Percentiles rank a stretch among this genome's conserved stretches.
phyloP scores from a whole-genome alignment of 53 echinoderm and acorn worm species.

The Hippasteria phrygiana region DNA sequence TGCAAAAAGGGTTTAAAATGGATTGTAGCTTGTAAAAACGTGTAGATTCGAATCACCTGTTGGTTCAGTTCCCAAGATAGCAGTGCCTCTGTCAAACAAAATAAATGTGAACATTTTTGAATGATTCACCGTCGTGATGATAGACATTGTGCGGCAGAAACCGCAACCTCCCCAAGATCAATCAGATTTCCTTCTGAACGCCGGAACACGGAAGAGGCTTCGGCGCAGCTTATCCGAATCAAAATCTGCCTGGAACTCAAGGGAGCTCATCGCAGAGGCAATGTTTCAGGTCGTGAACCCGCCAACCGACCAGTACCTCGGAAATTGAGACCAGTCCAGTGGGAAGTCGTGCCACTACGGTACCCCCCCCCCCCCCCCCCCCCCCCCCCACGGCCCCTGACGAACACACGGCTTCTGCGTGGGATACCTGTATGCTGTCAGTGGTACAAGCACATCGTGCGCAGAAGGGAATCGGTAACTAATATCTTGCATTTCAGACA shows the following conservation, averaged over 20 bases:
- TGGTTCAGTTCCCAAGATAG: neutral
- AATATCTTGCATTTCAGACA: too few species aligned
- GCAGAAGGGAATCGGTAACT: too few species aligned
- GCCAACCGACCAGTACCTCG: neutral
- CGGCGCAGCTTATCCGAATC: constrained; percentile 7
- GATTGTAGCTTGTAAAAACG: too few species aligned
- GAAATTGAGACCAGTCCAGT: constrained; percentile 30
- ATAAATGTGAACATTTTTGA: constrained; percentile 12
- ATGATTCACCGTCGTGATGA: constrained; percentile 33
- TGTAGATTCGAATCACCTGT: neutral
- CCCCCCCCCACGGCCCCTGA: neutral
- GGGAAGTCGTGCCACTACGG: constrained; percentile 1
- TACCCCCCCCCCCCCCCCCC: neutral
- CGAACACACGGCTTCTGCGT: neutral
- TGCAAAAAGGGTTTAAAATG: too few species aligned
- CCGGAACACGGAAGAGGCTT: constrained; percentile 17
- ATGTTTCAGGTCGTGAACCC: constrained; percentile 49
- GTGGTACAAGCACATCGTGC: neutral
- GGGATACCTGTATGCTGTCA: neutral
- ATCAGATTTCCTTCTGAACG: neutral
- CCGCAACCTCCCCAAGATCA: constrained; percentile 22
- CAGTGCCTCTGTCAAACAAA: neutral
- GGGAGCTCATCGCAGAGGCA: neutral
- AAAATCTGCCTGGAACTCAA: neutral
- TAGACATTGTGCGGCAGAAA: neutral